These are phyloP conservation scores for Gadus macrocephalus DNA, from an alignment of 2,113 vertebrate species.

Conservation along the genomic window DNA sequence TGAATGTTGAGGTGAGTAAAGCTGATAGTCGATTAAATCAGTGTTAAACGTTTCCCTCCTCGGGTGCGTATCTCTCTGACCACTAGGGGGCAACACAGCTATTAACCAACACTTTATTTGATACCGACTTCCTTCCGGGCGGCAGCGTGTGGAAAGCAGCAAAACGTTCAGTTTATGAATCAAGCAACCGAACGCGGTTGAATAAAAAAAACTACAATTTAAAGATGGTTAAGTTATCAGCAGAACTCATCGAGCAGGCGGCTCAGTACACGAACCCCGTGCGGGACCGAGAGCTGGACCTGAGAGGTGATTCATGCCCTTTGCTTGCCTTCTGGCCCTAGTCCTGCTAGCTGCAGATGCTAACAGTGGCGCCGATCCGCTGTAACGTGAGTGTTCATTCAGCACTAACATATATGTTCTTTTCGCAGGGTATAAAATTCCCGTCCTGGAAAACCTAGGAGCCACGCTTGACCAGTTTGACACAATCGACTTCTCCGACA, in stretches of 20 bases:
- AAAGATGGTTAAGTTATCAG: constrained; percentile 89
- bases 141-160: constrained; percentile 13
- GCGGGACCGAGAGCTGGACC: constrained; percentile 86
- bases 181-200: no score
- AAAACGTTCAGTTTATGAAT: no score
- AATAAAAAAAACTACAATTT: not conserved
- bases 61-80: not conserved
- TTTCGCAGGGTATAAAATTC: constrained; percentile 87
- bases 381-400: not conserved
- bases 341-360: not conserved
- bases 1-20: no score
- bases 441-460: constrained; percentile 93
- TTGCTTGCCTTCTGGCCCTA: not conserved
- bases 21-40: no score
- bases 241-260: constrained; percentile 91
- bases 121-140: constrained; percentile 17
- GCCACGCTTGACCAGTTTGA: constrained; percentile 97
- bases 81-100: not conserved
- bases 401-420: not conserved
- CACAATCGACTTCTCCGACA: constrained; percentile 95
- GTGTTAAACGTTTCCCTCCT: no score
- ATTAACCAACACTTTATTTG: not conserved
- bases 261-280: constrained; percentile 93
- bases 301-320: constrained; percentile 74
- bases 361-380: not conserved